Conservation (phyloP, 2,888 invertebrate genomes). For the Geotrupes spiniger region DNA sequence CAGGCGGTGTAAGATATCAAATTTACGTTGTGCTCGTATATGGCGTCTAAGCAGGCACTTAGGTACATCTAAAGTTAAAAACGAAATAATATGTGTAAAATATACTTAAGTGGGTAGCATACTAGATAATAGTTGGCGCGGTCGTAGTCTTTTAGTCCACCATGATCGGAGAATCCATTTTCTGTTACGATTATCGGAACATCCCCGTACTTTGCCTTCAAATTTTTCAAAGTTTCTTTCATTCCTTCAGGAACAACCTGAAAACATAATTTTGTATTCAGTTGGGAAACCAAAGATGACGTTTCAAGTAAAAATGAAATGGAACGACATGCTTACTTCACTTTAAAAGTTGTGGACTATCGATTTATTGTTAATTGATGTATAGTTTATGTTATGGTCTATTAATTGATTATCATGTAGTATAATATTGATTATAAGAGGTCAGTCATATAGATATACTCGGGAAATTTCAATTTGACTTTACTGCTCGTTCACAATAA, state of each 20-base stretch:
- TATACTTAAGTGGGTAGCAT: not conserved
- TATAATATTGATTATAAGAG: too few relatives aligned
- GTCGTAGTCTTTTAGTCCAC: slow-evolving; percentile 9
- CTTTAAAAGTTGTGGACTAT: too few relatives aligned
- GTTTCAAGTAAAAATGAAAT: too few relatives aligned
- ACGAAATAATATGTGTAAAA: not conserved
- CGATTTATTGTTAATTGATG: too few relatives aligned
- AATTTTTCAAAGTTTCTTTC: slow-evolving; percentile 4
- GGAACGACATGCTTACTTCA: too few relatives aligned
- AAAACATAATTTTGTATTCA: not conserved
- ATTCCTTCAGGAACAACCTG: slow-evolving; percentile 12
- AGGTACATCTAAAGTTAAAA: slow-evolving; percentile 42
- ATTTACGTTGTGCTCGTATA: slow-evolving; percentile 55
- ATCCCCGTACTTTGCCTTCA: slow-evolving; percentile 14
- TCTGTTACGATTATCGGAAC: slow-evolving; percentile 15
- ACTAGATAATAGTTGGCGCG: slow-evolving; percentile 16
- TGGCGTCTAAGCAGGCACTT: slow-evolving; percentile 48
- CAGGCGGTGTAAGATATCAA: slow-evolving; percentile 68
- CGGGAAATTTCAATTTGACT: too few relatives aligned
- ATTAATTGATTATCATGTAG: too few relatives aligned
- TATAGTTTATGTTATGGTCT: too few relatives aligned
- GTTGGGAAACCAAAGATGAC: not conserved
- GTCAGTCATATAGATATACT: too few relatives aligned
- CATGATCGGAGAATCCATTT: slow-evolving; percentile 15
- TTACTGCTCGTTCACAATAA: too few relatives aligned